These are phyloP conservation scores for Cariama cristata DNA, from an alignment of 2,113 vertebrate species.

Conservation along the genomic window DNA sequence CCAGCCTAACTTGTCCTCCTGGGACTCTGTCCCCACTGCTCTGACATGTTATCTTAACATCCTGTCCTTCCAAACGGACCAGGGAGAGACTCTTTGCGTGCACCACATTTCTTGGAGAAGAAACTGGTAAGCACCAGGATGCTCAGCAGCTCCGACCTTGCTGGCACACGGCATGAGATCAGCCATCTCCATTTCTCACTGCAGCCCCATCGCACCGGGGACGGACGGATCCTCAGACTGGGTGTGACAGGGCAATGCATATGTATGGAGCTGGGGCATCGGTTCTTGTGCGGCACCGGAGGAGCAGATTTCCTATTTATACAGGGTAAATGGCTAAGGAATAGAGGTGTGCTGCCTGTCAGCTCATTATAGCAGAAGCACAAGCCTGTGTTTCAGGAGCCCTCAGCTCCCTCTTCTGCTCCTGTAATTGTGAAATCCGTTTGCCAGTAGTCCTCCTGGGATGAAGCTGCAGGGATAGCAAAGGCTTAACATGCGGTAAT, in stretches of 20 bases:
- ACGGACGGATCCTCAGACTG: fast-evolving
- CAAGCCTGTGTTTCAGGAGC: not conserved
- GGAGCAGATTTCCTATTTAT: not conserved
- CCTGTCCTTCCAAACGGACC: not conserved
- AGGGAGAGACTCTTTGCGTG: not conserved
- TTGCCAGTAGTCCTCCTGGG: not conserved
- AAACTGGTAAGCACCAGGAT: not conserved
- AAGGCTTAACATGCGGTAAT: not conserved
- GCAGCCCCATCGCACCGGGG: fast-evolving
- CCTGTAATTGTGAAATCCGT: not conserved
- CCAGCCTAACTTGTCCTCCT: not conserved
- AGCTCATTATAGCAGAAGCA: not conserved
- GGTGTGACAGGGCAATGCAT: not conserved
- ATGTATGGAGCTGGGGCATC: not conserved
- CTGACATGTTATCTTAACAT: not conserved
- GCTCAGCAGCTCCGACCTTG: not conserved
- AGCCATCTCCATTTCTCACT: not conserved
- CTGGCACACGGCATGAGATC: not conserved
- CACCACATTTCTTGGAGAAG: not conserved
- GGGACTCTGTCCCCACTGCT: not conserved
- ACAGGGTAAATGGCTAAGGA: not conserved
- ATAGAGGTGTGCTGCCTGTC: not conserved
- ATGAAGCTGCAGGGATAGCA: not conserved
- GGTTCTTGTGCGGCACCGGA: not conserved
- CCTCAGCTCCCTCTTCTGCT: not conserved